Evolutionary conservation across 2,797 vertebrate species (phyloP).

Genomic region (Cyclopterus lumpus): DNA sequence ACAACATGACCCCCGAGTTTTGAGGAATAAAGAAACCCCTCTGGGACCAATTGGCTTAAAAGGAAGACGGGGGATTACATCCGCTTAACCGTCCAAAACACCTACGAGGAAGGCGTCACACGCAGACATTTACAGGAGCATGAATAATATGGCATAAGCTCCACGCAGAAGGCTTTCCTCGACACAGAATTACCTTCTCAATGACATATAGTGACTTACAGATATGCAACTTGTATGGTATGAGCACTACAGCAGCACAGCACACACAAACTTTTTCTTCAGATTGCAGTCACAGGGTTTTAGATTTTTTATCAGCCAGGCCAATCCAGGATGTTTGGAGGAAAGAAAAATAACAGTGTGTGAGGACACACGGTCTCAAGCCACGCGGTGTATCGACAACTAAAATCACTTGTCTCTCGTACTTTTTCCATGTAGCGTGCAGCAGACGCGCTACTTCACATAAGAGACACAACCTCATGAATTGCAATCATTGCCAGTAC

Average conservation of each 20-base stretch:
- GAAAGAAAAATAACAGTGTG: neutral
- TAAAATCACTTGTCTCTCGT: neutral
- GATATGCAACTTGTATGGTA: neutral
- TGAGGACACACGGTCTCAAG: neutral
- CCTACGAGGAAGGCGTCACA: conserved; percentile 32
- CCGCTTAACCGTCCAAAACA: conserved; percentile 48
- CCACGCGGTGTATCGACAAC: neutral
- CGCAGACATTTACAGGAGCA: conserved; percentile 32
- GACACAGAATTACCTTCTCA: conserved; percentile 24
- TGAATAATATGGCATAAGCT: conserved; percentile 45
- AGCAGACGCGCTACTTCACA: neutral
- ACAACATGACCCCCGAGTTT: conserved; percentile 28
- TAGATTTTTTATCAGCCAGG: conserved; percentile 3
- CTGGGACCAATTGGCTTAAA: conserved; percentile 58
- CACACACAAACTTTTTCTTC: neutral
- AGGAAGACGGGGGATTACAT: conserved; percentile 51
- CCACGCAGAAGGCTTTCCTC: conserved; percentile 24
- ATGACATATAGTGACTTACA: neutral
- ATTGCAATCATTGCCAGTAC: neutral
- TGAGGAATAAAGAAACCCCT: conserved; percentile 35
- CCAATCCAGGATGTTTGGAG: neutral
- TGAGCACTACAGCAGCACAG: neutral
- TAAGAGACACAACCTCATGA: neutral
- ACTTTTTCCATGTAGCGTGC: neutral
- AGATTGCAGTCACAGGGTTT: conserved; percentile 7